Percentiles rank a stretch among this genome's conserved stretches.
These are phyloP conservation scores for Plecotus auritus DNA, from an alignment of 2,113 vertebrate species.

Conservation along the genomic window DNA sequence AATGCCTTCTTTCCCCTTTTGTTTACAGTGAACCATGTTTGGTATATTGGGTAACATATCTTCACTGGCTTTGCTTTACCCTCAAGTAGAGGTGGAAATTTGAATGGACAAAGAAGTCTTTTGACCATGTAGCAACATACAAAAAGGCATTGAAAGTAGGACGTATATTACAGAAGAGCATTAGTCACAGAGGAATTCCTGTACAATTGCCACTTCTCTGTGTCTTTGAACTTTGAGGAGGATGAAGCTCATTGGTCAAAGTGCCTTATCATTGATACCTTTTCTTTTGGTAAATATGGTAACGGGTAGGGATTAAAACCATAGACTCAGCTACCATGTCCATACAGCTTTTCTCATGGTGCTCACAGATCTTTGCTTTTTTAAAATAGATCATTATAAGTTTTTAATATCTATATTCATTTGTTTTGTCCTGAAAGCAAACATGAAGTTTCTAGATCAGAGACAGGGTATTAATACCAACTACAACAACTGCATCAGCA, in stretches of 20 bases:
- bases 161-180: neutral
- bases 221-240: neutral
- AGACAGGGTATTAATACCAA: neutral
- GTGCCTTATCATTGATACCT: neutral
- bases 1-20: neutral
- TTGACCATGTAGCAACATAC: neutral
- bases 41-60: neutral
- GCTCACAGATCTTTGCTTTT: neutral
- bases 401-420: neutral
- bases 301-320: neutral
- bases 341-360: neutral
- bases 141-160: neutral
- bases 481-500: neutral
- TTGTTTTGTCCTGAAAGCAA: constrained; percentile 12
- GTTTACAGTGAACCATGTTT: neutral
- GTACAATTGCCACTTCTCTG: neutral
- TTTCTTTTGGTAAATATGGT: neutral
- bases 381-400: neutral
- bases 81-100: neutral
- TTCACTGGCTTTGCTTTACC: neutral
- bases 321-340: neutral
- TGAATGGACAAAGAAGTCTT: constrained; percentile 6
- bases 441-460: neutral
- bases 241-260: neutral
- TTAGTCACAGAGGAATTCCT: neutral